Evolutionary conservation across 2,113 vertebrate genomes (phyloP).

Genomic region (pig (Sus scrofa)): DNA sequence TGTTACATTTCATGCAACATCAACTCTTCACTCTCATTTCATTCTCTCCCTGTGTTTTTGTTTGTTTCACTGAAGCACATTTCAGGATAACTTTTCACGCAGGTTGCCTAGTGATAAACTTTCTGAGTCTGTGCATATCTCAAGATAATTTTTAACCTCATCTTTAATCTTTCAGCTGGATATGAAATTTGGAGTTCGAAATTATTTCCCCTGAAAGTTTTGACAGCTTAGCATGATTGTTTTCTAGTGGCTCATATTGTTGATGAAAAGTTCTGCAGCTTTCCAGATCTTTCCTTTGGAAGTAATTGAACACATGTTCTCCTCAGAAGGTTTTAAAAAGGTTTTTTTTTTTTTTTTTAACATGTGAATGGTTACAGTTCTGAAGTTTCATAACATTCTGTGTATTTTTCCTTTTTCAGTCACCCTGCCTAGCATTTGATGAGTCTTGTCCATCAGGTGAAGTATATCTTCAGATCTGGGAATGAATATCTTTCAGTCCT

Average conservation of each 20-base stretch:
- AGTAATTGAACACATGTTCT: background rate
- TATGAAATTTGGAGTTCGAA: slow-evolving; percentile 33
- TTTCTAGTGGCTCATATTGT: background rate
- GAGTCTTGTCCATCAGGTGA: background rate
- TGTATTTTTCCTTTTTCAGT: background rate
- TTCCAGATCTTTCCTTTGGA: background rate
- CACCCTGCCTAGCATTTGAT: background rate
- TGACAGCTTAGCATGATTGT: background rate
- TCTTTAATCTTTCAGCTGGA: background rate
- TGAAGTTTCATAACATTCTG: background rate
- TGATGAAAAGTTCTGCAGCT: background rate
- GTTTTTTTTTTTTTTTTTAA: background rate
- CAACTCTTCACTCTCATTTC: background rate
- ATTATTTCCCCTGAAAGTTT: background rate
- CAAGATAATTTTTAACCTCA: background rate
- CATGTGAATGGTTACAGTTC: background rate
- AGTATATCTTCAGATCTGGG: background rate
- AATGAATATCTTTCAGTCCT: background rate
- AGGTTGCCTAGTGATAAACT: background rate
- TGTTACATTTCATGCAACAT: background rate
- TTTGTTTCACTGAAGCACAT: background rate
- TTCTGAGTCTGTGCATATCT: background rate
- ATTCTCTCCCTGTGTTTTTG: background rate
- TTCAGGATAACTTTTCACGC: background rate
- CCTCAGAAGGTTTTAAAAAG: background rate